Conservation (phyloP, 2,888 invertebrate species). For the Polia nebulosa region DNA sequence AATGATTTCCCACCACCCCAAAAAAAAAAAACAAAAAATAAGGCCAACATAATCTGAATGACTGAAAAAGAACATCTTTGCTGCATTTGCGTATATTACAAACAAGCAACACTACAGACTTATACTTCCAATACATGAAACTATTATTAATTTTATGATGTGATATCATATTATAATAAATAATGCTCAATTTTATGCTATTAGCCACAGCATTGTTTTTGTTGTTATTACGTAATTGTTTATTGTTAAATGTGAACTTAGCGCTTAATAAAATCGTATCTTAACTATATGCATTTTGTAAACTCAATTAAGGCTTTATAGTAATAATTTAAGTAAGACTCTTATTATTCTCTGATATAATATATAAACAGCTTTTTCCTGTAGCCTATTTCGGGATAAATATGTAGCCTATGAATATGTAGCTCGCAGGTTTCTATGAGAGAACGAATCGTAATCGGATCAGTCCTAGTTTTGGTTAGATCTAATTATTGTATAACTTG, state of each 20-base stretch:
- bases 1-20: no score
- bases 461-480: no score
- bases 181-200: slow-evolving; percentile 26
- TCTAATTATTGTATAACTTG: no score
- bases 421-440: no score
- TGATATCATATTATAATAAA: slow-evolving; percentile 21
- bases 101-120: neutral
- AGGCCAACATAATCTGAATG: no score
- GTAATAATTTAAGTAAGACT: neutral
- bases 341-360: no score
- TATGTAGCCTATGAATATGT: no score
- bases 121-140: neutral
- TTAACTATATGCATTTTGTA: neutral
- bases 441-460: no score
- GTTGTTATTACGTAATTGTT: slow-evolving; percentile 28
- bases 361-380: no score
- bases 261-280: slow-evolving; percentile 5
- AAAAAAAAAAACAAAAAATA: no score
- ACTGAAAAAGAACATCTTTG: no score
- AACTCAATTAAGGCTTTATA: slow-evolving; percentile 2
- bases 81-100: neutral
- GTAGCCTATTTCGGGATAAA: no score
- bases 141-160: neutral
- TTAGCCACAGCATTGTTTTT: slow-evolving; percentile 31
- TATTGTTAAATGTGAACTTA: slow-evolving; percentile 17